Base-by-base conservation (phyloP, 1,140 invertebrate species). In the Cephus cinctus region DNA sequence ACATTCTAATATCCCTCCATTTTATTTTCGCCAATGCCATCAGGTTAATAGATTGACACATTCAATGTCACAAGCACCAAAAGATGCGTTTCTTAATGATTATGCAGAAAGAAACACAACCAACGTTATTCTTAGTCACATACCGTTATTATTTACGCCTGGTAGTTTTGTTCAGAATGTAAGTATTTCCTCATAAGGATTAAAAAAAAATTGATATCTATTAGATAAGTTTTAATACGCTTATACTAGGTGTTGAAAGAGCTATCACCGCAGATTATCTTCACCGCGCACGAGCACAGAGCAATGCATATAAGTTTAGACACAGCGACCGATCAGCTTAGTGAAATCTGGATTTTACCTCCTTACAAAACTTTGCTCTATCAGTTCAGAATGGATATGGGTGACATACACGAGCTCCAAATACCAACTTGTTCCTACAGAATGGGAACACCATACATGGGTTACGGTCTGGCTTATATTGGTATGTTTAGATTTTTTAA, bases 371-470 rank as follows among this genome's bases (percentile, higher is more conserved):
- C 67, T 34, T 63, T 73, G 36, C 54, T 80, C 5, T 77, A 77
- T 61, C 64, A 75, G 52, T 73, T 77, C 35, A 64, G 70, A 39
- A 64, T 82, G 38, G 71, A 76, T 34, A 61, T 71, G 48, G 72
- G 70, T n/a, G 75, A 78, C 51, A 73, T 88, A 53, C 83, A 90
- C 65, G 94, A 98, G 78, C 83, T 97, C 30, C 83, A 88, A 70
- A 88, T 95, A 44, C 94, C 94, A 2, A 95, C 94, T 1, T 95
- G 90, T 73, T 96, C 92, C 4, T 98, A 98, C 72, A 81, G 94
- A 64, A 97, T 97, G 94, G 94, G 94, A 2, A 88, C 86, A 15
- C 57, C 64, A 6, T 78, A 88, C 50, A 92, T 94, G 69, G 94
- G 92, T 12, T 95, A 87, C 76, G 92, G 91, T 27, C 84, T 85